Percentiles rank a stretch among this genome's conserved stretches.
Evolutionary conservation across 2,888 invertebrate species (phyloP).

Genomic region (Yponomeuta sedellus): DNA sequence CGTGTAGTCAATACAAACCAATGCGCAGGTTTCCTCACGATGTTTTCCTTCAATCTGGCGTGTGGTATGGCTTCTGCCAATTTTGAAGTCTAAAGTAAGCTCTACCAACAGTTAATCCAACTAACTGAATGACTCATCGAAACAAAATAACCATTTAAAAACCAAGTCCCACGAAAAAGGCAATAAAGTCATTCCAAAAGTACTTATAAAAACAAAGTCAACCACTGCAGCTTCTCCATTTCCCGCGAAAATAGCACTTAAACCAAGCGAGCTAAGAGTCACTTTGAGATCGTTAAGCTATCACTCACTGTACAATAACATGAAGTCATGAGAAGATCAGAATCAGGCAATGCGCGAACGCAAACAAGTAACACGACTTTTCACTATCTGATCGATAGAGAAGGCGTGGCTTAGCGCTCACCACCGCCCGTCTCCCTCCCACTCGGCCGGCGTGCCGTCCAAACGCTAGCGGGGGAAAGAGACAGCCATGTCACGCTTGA

Average conservation of each 20-base stretch:
- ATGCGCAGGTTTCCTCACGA: too few species aligned
- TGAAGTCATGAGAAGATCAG: constrained; percentile 50
- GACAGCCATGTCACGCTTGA: constrained; percentile 49
- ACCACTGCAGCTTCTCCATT: constrained; percentile 25
- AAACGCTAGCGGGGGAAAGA: constrained; percentile 31
- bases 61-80: too few species aligned
- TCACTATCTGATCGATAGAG: constrained; percentile 66
- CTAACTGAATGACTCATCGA: constrained; percentile 35
- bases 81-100: too few species aligned
- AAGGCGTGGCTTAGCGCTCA: constrained; percentile 49
- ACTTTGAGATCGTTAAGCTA: too few species aligned
- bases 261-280: too few species aligned
- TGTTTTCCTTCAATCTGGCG: too few species aligned
- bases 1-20: too few species aligned
- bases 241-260: too few species aligned
- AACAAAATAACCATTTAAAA: constrained; percentile 44
- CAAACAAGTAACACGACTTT: constrained; percentile 42
- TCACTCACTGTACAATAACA: constrained; percentile 24
- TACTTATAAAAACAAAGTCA: constrained; percentile 40
- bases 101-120: not conserved
- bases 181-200: constrained; percentile 68
- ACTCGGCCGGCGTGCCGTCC: constrained; percentile 11
- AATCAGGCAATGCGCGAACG: constrained; percentile 54
- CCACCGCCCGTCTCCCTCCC: constrained; percentile 38
- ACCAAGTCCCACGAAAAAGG: constrained; percentile 56